Evolutionary conservation across 2,113 vertebrate species (phyloP).

Genomic region (Bothrops jararaca): DNA sequence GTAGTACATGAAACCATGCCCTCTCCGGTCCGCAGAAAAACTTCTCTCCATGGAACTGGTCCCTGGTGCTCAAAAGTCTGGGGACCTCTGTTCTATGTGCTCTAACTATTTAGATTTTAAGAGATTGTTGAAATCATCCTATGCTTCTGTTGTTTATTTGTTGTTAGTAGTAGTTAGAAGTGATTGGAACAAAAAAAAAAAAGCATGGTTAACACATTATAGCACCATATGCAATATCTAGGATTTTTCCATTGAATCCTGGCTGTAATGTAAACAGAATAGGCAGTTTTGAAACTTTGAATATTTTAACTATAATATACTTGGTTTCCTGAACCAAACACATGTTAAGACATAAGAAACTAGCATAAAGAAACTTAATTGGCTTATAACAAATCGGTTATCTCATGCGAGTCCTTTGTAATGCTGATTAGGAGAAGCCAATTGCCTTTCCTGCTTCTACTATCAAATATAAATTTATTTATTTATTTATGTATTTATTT

Average conservation of each 20-base stretch:
- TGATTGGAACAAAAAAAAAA: background rate
- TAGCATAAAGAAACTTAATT: background rate
- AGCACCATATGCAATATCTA: background rate
- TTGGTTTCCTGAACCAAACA: background rate
- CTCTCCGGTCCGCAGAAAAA: too few relatives aligned
- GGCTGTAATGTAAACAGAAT: background rate
- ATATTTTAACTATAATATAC: background rate
- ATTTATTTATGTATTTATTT: too few relatives aligned
- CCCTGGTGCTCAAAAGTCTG: too few relatives aligned
- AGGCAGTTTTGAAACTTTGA: background rate
- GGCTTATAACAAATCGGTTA: constrained; percentile 29
- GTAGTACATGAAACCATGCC: too few relatives aligned
- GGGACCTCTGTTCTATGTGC: background rate
- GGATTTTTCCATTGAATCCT: background rate
- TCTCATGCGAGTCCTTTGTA: constrained; percentile 1
- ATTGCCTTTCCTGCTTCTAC: constrained; percentile 19
- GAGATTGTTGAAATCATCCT: background rate
- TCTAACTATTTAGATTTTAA: background rate
- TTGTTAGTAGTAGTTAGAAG: background rate
- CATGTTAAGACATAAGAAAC: background rate
- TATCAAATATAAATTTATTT: constrained; percentile 46
- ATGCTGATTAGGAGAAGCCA: constrained; percentile 9
- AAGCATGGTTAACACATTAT: background rate
- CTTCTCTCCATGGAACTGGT: too few relatives aligned
- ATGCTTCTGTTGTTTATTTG: background rate